Percentiles rank a stretch among this genome's conserved stretches.
Evolutionary conservation across 2,888 invertebrate species (phyloP).

Genomic region (Aporophyla lueneburgensis): DNA sequence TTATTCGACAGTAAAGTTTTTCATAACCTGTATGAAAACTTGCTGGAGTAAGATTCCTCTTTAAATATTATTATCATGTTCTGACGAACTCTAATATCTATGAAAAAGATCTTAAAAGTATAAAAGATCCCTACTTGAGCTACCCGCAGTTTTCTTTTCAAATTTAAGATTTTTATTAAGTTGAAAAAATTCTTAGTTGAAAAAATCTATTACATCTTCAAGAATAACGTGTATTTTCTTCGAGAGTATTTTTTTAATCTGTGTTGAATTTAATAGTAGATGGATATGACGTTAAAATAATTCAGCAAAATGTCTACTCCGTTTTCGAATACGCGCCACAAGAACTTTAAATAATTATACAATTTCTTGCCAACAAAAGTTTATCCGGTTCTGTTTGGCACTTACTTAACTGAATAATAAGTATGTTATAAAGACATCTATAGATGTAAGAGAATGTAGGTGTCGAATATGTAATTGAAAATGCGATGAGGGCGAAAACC

Average conservation of each 20-base stretch:
- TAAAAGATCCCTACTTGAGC: slow-evolving; percentile 24
- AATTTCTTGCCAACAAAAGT: neutral
- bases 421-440: slow-evolving; percentile 4
- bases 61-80: slow-evolving; percentile 15
- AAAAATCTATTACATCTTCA: neutral
- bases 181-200: neutral
- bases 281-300: no score
- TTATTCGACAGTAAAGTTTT: slow-evolving; percentile 16
- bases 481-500: neutral
- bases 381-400: neutral
- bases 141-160: neutral
- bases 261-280: neutral
- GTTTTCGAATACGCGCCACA: neutral
- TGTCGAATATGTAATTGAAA: neutral
- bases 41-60: slow-evolving; percentile 20
- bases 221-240: neutral
- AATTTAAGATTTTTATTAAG: neutral
- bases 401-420: neutral
- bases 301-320: no score
- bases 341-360: no score
- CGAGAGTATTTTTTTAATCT: neutral
- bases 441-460: neutral
- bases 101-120: slow-evolving; percentile 15
- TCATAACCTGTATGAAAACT: slow-evolving; percentile 14
- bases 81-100: slow-evolving; percentile 9